Evolutionary conservation across 2,888 invertebrate species (phyloP), one percentile per base, ranked within the genome.

Genomic region (Clunio marinus): DNA sequence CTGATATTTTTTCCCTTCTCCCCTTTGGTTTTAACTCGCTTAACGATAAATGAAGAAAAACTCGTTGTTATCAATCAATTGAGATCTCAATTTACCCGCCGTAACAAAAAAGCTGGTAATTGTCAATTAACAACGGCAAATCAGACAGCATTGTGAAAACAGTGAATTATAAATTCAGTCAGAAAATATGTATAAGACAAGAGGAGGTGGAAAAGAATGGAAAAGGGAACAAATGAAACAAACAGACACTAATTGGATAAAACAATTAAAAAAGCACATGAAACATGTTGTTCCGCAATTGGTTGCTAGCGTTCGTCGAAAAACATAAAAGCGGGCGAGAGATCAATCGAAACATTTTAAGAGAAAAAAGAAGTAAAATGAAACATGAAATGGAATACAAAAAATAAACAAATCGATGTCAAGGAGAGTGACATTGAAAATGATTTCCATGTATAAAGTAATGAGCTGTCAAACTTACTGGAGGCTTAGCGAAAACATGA

Each of bases 191-290:
- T 7, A 41, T 37, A 27, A 25, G 25, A 24, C 27, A 24, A 22
- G 62, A 37, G 62, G 46, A 27, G 17, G 46, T 24, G 15, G 63
- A 65, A 57, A 27, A 27, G 57, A 57, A 57, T 57, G 37, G 51
- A 25, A 65, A 45, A 45, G 22, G n/a, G 51, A 51, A 51, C 51
- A 51, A 20, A n/a, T 25, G 63, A 65, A 65, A 65, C 63, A 65
- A 65, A 65, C 63, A 65, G 63, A 65, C 63, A 27, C 63, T 65
- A 65, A 65, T 65, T 65, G 63, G 63, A 65, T 65, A 65, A 65
- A 65, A 65, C 63, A 65, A 65, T 65, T 65, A 65, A 65, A 65
- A 62, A 37, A 45, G 46, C 51, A 51, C 51, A 51, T n/a, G n/a
- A n/a, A n/a, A 51, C 51, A 51, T 51, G 51, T 22, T n/a, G n/a